phyloP scores from a whole-genome alignment of 2,797 vertebrate genomes.

The Melanotaenia parkinsoni region DNA sequence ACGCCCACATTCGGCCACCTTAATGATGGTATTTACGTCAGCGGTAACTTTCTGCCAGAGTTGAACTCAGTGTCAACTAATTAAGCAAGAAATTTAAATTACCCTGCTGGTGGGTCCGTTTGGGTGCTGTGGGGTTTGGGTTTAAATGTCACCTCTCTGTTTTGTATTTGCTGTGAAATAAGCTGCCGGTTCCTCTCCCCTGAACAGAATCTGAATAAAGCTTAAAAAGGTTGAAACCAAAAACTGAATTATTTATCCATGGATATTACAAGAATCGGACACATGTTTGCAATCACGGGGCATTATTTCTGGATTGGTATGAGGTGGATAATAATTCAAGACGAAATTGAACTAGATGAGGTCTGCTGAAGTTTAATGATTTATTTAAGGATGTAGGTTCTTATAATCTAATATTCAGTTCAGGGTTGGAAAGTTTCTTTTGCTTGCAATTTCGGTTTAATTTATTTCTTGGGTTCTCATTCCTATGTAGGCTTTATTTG shows the following conservation, averaged over 20 bases:
- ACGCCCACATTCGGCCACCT: slow-evolving; percentile 38
- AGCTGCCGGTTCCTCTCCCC: slow-evolving; percentile 22
- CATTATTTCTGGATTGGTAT: slow-evolving; percentile 44
- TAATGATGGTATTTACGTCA: slow-evolving; percentile 61
- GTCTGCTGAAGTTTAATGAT: slow-evolving; percentile 70
- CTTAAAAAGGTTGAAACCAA: slow-evolving; percentile 43
- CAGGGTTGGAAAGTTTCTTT: slow-evolving; percentile 65
- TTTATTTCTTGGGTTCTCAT: slow-evolving; percentile 74
- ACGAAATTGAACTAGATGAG: slow-evolving; percentile 62
- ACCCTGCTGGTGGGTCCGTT: slow-evolving; percentile 52
- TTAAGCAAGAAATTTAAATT: slow-evolving; percentile 72
- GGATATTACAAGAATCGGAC: slow-evolving; percentile 61
- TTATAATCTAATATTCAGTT: slow-evolving; percentile 78
- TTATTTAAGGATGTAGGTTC: slow-evolving; percentile 68
- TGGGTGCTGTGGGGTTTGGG: slow-evolving; percentile 52
- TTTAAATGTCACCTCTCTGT: slow-evolving; percentile 75
- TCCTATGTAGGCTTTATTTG: slow-evolving; percentile 40
- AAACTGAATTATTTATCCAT: slow-evolving; percentile 63
- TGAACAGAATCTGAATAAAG: slow-evolving; percentile 47
- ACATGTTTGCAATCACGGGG: slow-evolving; percentile 64
- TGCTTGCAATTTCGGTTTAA: slow-evolving; percentile 71
- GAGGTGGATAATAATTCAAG: slow-evolving; percentile 67
- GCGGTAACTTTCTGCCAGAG: slow-evolving; percentile 40
- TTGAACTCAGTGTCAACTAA: slow-evolving; percentile 67
- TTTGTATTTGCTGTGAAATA: slow-evolving; percentile 57